Evolutionary conservation across 1,140 invertebrate species (phyloP).

Genomic region (Drosophila pseudoobscura): DNA sequence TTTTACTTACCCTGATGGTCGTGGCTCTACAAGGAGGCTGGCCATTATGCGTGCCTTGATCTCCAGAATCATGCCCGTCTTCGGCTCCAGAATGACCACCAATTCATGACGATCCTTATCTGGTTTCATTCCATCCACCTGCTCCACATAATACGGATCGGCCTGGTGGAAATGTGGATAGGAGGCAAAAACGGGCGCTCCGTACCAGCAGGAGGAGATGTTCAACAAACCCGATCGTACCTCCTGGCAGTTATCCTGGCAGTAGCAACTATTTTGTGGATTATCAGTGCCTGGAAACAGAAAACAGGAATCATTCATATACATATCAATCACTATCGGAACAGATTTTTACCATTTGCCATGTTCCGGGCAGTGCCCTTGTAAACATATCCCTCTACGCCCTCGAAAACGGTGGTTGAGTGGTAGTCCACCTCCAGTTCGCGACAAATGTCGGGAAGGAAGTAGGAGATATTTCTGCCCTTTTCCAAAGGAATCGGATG

Average conservation of each 20-base stretch:
- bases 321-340: neutral
- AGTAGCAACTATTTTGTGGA: conserved; percentile 54
- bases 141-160: conserved; percentile 87
- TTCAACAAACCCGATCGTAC: conserved; percentile 60
- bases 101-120: conserved; percentile 88
- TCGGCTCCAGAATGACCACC: conserved; percentile 89
- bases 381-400: conserved; percentile 85
- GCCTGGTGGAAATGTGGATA: conserved; percentile 93
- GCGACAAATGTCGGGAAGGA: conserved; percentile 88
- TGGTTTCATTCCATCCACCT: conserved; percentile 89
- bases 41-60: conserved; percentile 89
- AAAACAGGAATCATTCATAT: no score
- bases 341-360: conserved; percentile 85
- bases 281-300: conserved; percentile 49
- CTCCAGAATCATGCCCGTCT: conserved; percentile 88
- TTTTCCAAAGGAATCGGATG: conserved; percentile 86
- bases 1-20: conserved; percentile 56
- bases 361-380: conserved; percentile 84
- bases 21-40: conserved; percentile 88
- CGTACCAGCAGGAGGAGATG: conserved; percentile 62
- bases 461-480: conserved; percentile 86
- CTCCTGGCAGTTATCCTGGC: conserved; percentile 50
- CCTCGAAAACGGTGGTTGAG: conserved; percentile 82
- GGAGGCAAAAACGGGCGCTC: conserved; percentile 90
- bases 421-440: conserved; percentile 85